Evolutionary conservation across 2,888 invertebrate genomes (phyloP).

Genomic region (Rotaria magnacalcarata): DNA sequence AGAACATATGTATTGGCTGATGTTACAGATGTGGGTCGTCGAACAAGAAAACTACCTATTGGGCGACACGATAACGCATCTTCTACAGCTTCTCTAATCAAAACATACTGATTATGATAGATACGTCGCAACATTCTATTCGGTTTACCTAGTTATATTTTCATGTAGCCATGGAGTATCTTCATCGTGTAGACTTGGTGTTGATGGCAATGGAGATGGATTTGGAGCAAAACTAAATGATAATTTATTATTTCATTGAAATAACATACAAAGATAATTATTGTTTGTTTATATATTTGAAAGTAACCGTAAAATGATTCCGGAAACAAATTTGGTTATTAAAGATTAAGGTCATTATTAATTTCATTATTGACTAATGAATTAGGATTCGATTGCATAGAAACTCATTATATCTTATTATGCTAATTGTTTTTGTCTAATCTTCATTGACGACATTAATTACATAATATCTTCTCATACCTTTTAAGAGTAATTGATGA

Average conservation of each 20-base stretch:
- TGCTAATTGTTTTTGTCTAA: too few species aligned
- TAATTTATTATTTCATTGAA: background rate
- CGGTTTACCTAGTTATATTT: background rate
- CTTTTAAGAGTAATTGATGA: constrained; percentile 23
- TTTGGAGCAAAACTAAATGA: constrained; percentile 4
- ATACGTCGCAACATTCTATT: background rate
- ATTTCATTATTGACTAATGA: too few species aligned
- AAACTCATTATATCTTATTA: background rate
- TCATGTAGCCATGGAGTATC: background rate
- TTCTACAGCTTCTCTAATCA: constrained; percentile 1
- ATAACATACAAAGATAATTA: too few species aligned
- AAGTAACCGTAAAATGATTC: too few species aligned
- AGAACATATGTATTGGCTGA: constrained; percentile 30
- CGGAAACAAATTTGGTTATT: too few species aligned
- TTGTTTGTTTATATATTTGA: too few species aligned
- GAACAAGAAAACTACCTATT: constrained; percentile 18
- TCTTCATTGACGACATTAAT: background rate
- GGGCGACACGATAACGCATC: background rate
- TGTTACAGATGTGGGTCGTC: background rate
- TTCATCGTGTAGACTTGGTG: background rate
- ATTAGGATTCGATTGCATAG: too few species aligned
- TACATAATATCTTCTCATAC: background rate
- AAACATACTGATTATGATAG: background rate
- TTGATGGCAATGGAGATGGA: background rate
- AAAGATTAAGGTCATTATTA: too few species aligned